These are phyloP conservation scores for Pangasianodon hypophthalmus DNA, from an alignment of 2,113 vertebrate genomes.

Conservation along the genomic window DNA sequence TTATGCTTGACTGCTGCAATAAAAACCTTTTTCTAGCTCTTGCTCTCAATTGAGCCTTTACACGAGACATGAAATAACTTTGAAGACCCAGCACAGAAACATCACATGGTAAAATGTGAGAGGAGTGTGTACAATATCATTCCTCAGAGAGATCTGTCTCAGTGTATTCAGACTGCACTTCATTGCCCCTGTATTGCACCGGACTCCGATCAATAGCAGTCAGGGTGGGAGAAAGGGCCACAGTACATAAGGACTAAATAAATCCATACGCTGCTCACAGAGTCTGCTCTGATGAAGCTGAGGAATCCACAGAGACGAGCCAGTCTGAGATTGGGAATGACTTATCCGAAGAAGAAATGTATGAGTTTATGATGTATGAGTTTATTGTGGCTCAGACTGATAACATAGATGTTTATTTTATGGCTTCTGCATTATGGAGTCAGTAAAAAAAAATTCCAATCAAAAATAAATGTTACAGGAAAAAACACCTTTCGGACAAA, in stretches of 20 bases:
- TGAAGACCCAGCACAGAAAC: slow-evolving; percentile 21
- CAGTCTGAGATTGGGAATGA: slow-evolving; percentile 33
- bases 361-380: slow-evolving; percentile 29
- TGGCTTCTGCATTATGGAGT: not conserved
- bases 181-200: slow-evolving; percentile 43
- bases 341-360: slow-evolving; percentile 39
- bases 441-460: not conserved
- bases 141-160: slow-evolving; percentile 41
- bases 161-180: slow-evolving; percentile 32
- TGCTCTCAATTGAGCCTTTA: slow-evolving; percentile 32
- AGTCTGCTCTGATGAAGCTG: slow-evolving; percentile 40
- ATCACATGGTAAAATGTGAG: slow-evolving; percentile 29
- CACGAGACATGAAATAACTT: slow-evolving; percentile 36
- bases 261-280: slow-evolving; percentile 53
- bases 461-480: not conserved
- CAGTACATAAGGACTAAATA: slow-evolving; percentile 57
- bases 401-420: not conserved
- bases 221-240: slow-evolving; percentile 49
- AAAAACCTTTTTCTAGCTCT: slow-evolving; percentile 28
- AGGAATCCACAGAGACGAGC: slow-evolving; percentile 35
- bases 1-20: slow-evolving; percentile 26
- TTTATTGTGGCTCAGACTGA: slow-evolving; percentile 23
- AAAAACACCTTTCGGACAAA: not conserved
- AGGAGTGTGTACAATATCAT: slow-evolving; percentile 24
- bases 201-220: slow-evolving; percentile 53